These are phyloP conservation scores for Druceiella hillmani DNA, from an alignment of 2,888 invertebrate species.

Conservation along the genomic window DNA sequence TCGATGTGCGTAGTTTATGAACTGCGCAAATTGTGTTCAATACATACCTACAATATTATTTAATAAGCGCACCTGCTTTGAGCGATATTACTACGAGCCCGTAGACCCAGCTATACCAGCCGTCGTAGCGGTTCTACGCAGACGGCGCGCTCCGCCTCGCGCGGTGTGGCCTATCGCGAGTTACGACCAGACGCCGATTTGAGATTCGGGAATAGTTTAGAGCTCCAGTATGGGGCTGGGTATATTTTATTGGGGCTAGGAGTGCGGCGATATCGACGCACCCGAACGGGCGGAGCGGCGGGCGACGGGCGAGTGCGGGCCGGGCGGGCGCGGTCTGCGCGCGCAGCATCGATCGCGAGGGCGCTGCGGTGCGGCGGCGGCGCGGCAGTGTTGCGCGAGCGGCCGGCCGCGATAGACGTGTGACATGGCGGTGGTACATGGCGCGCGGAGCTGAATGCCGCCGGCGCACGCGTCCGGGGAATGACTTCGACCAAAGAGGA, in stretches of 20 bases:
- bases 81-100: too few relatives aligned
- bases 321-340: conserved; percentile 25
- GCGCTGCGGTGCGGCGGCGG: conserved; percentile 26
- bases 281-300: conserved; percentile 17
- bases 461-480: conserved; percentile 39
- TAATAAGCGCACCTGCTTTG: too few relatives aligned
- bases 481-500: conserved; percentile 55
- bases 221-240: conserved; percentile 28
- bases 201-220: conserved; percentile 34
- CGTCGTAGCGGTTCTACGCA: conserved; percentile 20
- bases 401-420: conserved; percentile 35
- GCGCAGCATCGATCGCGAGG: conserved; percentile 27
- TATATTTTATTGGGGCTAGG: conserved; percentile 17
- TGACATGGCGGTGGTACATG: conserved; percentile 47
- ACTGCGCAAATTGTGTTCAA: too few relatives aligned
- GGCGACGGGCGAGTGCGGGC: conserved; percentile 11
- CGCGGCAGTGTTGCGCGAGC: conserved; percentile 12
- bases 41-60: too few relatives aligned
- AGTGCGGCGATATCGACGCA: conserved; percentile 6
- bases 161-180: conserved; percentile 28
- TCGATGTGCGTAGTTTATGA: too few relatives aligned
- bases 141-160: conserved; percentile 25
- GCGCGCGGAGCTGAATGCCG: conserved; percentile 49
- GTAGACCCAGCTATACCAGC: too few relatives aligned
- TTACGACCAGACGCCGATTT: too few relatives aligned